These are phyloP conservation scores for Drosophila stalkeri DNA, from an alignment of 2,888 invertebrate genomes.

Conservation along the genomic window DNA sequence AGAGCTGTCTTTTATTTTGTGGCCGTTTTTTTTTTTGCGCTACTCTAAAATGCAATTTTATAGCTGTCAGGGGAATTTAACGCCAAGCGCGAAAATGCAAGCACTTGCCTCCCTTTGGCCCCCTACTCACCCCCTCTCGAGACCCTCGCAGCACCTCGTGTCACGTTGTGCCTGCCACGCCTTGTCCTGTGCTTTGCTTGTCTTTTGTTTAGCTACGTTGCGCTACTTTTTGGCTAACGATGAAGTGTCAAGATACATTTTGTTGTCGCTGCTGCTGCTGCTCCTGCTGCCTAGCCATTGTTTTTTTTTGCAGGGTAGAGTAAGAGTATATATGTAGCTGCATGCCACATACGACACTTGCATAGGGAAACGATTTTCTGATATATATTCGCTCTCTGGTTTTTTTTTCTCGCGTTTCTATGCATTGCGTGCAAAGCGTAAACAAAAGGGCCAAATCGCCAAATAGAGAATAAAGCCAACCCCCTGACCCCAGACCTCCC, in stretches of 20 bases:
- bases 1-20: constrained; percentile 23
- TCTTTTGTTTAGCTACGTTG: constrained; percentile 74
- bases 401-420: constrained; percentile 30
- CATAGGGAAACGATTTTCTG: constrained; percentile 56
- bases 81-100: constrained; percentile 78
- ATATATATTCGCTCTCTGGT: constrained; percentile 9
- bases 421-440: constrained; percentile 79
- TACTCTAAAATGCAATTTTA: constrained; percentile 84
- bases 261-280: constrained; percentile 36
- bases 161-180: constrained; percentile 74
- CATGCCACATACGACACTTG: constrained; percentile 54
- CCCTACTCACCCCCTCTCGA: background rate
- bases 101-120: constrained; percentile 29
- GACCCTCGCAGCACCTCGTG: constrained; percentile 46
- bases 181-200: constrained; percentile 29
- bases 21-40: constrained; percentile 42
- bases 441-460: constrained; percentile 63
- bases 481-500: background rate
- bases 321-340: constrained; percentile 4
- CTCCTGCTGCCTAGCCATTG: constrained; percentile 44
- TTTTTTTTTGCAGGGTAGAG: constrained; percentile 25
- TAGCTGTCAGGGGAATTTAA: constrained; percentile 84
- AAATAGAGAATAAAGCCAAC: constrained; percentile 36
- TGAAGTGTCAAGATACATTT: constrained; percentile 82
- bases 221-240: constrained; percentile 80